Base-by-base conservation (phyloP, 2,888 invertebrate genomes). In the Lithophane leautieri region DNA sequence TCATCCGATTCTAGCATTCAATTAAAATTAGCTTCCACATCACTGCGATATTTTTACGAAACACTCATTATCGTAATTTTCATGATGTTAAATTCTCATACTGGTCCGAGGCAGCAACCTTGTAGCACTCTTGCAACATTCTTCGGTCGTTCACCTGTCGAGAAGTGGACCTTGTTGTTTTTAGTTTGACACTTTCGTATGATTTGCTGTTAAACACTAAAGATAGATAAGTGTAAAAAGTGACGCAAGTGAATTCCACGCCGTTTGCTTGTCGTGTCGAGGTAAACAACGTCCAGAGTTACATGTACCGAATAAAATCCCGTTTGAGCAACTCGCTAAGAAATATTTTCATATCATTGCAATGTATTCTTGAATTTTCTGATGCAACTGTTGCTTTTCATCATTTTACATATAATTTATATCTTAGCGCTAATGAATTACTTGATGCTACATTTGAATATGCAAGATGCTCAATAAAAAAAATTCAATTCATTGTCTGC, bases 81-180 rank as follows among this genome's bases (percentile, higher is more conserved):
- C 84, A 70, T 78, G 73, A 77, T 76, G 83, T 80, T 84, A 85
- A 79, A 77, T 82, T 77, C 79, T 76, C 73, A 70, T 78, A 75
- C 76, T 73, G 82, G 86, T 68, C 77, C 78, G 79, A 86, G 86
- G 80, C 76, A 67, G 81, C 91, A 94, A 93, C 94, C 94, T 94
- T 94, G 94, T 89, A 86, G 86, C 82, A 88, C 87, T 82, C 88
- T 94, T 94, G 92, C 93, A 91, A 92, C 93, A 94, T 89, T 78
- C 89, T 88, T 88, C 91, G 94, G 94, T 92, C 93, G 86, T 90
- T 92, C 92, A 94, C 92, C 94, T 89, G 87, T 86, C 86, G 85
- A 85, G 90, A 89, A 92, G 90, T 91, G 91, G 91, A 91, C 93
- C 94, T 93, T 92, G 92, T 93, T 92, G 92, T 85, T 88, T 84